phyloP scores from a whole-genome alignment of 2,797 vertebrate genomes.

The Phrynocephalus vlangalii region DNA sequence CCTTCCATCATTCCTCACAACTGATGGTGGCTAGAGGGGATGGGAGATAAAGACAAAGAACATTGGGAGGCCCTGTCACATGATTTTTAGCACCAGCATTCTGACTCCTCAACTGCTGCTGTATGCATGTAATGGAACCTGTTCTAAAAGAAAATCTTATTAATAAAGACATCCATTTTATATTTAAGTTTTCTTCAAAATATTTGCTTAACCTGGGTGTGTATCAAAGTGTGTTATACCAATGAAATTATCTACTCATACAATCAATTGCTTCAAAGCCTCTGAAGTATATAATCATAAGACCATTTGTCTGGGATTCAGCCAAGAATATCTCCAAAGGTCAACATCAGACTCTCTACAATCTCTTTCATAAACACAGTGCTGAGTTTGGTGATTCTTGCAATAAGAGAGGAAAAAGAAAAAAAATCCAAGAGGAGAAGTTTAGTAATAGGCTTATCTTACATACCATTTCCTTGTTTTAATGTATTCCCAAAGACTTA shows the following conservation, averaged over 20 bases:
- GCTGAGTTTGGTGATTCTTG: neutral
- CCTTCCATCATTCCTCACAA: neutral
- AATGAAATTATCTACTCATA: neutral
- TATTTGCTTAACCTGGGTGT: slow-evolving; percentile 1
- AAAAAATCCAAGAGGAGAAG: neutral
- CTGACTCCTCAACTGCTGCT: neutral
- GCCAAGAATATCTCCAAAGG: neutral
- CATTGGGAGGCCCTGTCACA: neutral
- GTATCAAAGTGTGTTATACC: neutral
- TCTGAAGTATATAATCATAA: neutral
- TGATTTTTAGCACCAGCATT: neutral
- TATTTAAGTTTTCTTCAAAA: slow-evolving; percentile 1
- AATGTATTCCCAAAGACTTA: neutral
- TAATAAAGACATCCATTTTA: slow-evolving; percentile 2
- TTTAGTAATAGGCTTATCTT: neutral
- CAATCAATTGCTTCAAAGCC: neutral
- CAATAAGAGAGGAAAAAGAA: neutral
- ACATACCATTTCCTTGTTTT: neutral
- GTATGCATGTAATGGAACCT: neutral
- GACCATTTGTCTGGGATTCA: slow-evolving; percentile 1
- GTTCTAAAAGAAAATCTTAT: neutral
- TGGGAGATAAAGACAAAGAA: neutral
- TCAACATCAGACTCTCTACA: neutral
- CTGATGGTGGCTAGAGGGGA: neutral
- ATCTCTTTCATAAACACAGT: slow-evolving; percentile 21